Percentiles rank a stretch among this genome's conserved stretches.
phyloP scores from a whole-genome alignment of 1,140 invertebrate genomes.

The Hydropsyche tenuis region DNA sequence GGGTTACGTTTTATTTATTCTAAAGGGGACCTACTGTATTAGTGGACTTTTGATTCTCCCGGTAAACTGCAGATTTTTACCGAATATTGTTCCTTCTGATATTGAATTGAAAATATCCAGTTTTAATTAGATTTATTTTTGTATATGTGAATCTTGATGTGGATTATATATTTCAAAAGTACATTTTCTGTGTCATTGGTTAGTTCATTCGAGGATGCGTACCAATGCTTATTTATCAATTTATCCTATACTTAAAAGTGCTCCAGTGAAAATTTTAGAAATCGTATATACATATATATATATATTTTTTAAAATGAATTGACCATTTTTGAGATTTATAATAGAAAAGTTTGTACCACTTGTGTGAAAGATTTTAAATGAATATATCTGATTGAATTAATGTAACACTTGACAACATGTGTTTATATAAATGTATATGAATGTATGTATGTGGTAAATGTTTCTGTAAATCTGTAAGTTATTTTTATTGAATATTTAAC shows the following conservation, averaged over 20 bases:
- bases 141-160: constrained; percentile 15
- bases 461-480: not conserved
- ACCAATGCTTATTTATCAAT: not conserved
- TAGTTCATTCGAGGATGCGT: not conserved
- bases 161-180: not conserved
- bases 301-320: no score
- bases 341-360: no score
- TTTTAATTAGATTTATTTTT: constrained; percentile 33
- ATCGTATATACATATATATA: no score
- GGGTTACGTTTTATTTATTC: constrained; percentile 10
- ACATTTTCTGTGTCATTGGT: not conserved
- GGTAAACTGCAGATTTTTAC: constrained; percentile 3
- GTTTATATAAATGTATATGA: not conserved
- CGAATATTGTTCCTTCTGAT: constrained; percentile 27
- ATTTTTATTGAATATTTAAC: no score
- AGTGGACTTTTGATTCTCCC: constrained; percentile 7
- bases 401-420: no score
- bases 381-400: no score
- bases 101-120: constrained; percentile 23
- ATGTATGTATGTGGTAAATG: constrained; percentile 4
- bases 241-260: not conserved
- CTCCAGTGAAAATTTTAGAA: no score
- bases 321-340: no score
- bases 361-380: no score
- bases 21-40: constrained; percentile 23